Base-by-base conservation (phyloP, 37 sponge, comb jelly and placozoan species). In the Cliona cf. orientalis region DNA sequence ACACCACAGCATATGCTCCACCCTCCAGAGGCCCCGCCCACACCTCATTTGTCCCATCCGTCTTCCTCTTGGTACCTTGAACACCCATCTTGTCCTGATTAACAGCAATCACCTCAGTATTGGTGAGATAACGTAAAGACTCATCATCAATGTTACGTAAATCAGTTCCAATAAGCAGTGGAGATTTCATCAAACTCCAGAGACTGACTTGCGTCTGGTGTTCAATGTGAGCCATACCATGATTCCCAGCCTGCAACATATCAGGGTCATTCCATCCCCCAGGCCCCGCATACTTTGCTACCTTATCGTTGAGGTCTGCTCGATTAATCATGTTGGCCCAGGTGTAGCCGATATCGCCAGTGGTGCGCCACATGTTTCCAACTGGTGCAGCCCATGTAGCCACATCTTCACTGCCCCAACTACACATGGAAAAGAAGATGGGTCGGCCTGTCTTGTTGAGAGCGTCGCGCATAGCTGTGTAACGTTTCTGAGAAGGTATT, bases 321-420 rank as follows among this genome's bases (percentile, higher is more conserved):
- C 78, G 36, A 28, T 4, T 46, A 1, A 87, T 78, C 84, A 90
- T 94, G 64, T 77, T 70, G 35, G 71, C 66, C 89, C 89, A 95
- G 58, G 75, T 63, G 55, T 90, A 89, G 1, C 36, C 4, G 33
- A 95, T 95, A 70, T 95, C 95, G 1, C 72, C 74, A 26, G 95
- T 95, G 22, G 95, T 95, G 1, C 95, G 76, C 95, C 95, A 95
- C 41, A 91, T 95, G 72, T 95, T 95, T 7, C 95, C 95, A 14
- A 95, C 89, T 0, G 25, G 23, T 6, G 82, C 42, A 28, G 89
- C 91, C 95, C 95, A 95, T 0, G 46, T 73, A 37, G 87, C 87
- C 3, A 87, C 87, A 53, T 81, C 60, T 11, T 93, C 89, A 3
- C 46, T n/a, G 0, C 87, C 86, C 89, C 91, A 87, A 56, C 91